phyloP scores from a whole-genome alignment of 2,888 invertebrate genomes.

The Ochropacha duplaris region DNA sequence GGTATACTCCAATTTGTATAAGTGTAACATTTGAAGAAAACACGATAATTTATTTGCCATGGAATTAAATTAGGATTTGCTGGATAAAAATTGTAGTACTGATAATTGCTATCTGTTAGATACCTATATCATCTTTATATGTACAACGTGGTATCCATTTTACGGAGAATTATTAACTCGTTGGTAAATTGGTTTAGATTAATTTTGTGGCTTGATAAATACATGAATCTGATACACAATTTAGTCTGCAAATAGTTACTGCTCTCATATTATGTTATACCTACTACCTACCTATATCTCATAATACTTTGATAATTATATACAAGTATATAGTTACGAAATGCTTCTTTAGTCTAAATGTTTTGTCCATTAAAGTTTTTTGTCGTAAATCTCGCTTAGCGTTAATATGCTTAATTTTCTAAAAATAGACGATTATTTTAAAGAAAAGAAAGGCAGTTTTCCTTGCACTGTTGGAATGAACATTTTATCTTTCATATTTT shows the following conservation, averaged over 20 bases:
- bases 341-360: not conserved
- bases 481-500: not conserved
- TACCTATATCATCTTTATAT: too few species aligned
- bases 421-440: not conserved
- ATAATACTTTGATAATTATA: too few species aligned
- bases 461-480: not conserved
- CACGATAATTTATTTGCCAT: not conserved
- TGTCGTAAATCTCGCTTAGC: not conserved
- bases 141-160: too few species aligned
- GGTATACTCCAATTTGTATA: slow-evolving; percentile 1
- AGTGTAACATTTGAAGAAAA: not conserved
- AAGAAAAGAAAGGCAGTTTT: not conserved
- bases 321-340: not conserved
- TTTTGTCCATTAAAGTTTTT: not conserved
- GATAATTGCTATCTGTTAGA: not conserved
- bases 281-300: too few species aligned
- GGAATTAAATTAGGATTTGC: not conserved
- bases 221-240: not conserved
- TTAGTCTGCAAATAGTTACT: not conserved
- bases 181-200: not conserved
- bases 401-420: not conserved
- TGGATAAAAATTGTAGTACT: not conserved
- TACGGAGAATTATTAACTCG: not conserved
- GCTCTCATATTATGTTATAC: too few species aligned
- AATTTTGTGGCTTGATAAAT: not conserved